Conservation (phyloP, 2,797 vertebrate species). For the Diplodus puntazzo region DNA sequence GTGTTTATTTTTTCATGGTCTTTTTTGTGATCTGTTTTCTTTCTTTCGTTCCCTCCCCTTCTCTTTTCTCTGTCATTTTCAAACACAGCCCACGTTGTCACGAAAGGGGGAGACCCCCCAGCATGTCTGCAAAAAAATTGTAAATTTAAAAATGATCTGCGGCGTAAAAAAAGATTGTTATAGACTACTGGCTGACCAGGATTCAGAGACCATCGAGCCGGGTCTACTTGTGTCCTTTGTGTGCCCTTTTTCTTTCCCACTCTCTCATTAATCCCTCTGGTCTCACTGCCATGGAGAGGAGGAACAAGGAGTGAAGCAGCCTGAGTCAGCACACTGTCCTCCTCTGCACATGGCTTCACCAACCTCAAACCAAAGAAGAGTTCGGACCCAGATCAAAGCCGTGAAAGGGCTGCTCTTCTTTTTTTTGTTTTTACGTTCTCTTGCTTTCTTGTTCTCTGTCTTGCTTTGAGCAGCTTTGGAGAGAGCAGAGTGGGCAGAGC, state of each 20-base stretch:
- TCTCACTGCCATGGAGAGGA: constrained; percentile 19
- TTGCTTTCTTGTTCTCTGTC: constrained; percentile 39
- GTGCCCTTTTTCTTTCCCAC: constrained; percentile 23
- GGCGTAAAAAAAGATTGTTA: constrained; percentile 10
- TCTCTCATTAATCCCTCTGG: constrained; percentile 53
- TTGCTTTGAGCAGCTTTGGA: constrained; percentile 39
- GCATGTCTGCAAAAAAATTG: not conserved
- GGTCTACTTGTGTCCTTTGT: constrained; percentile 3
- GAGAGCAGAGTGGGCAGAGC: constrained; percentile 47
- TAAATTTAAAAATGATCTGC: not conserved
- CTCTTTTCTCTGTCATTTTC: constrained; percentile 7
- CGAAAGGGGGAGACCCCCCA: not conserved
- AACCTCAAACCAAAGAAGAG: constrained; percentile 63
- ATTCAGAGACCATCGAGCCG: constrained; percentile 20
- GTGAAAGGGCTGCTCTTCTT: constrained; percentile 52
- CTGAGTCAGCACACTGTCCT: constrained; percentile 65
- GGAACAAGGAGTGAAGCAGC: constrained; percentile 30
- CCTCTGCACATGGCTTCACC: constrained; percentile 62
- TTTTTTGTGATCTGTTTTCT: not conserved
- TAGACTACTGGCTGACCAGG: not conserved
- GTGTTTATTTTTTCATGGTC: constrained; percentile 4
- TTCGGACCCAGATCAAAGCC: constrained; percentile 58
- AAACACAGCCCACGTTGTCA: not conserved
- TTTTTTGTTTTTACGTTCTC: constrained; percentile 39
- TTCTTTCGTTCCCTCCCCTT: not conserved